A percentile compares a stretch with the other conserved stretches of the same genome.
phyloP scores from a whole-genome alignment of 2,113 vertebrate genomes.

The Charadrius vociferus region DNA sequence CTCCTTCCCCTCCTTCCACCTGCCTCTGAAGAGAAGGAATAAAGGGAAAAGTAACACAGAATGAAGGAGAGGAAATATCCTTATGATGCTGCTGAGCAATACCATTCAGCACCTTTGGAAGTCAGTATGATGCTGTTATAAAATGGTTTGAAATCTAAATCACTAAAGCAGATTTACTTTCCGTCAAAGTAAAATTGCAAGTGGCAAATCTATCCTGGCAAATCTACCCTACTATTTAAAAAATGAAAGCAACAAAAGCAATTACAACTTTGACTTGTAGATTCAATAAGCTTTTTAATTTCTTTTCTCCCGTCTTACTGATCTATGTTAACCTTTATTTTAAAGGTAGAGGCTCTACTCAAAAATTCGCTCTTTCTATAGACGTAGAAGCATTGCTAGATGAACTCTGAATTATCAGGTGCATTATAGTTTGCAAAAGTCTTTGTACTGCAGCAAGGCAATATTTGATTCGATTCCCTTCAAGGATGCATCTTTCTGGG shows the following conservation, averaged over 20 bases:
- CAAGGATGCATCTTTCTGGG: neutral
- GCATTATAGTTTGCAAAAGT: neutral
- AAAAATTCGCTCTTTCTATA: neutral
- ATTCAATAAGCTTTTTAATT: neutral
- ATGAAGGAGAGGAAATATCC: neutral
- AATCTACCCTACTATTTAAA: neutral
- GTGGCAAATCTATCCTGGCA: neutral
- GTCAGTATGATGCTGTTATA: neutral
- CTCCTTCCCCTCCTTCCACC: neutral
- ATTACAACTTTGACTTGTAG: neutral
- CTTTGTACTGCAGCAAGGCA: neutral
- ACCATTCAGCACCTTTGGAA: neutral
- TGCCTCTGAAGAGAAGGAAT: neutral
- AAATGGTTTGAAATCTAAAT: neutral
- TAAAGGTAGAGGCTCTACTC: neutral
- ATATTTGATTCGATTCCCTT: neutral
- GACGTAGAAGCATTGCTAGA: neutral
- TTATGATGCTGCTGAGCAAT: neutral
- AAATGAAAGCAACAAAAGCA: neutral
- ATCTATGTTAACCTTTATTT: neutral
- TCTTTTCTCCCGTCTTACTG: neutral
- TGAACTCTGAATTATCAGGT: neutral
- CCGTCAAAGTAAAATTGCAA: neutral
- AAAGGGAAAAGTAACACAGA: neutral
- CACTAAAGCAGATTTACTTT: neutral